These are phyloP conservation scores for Colostygia pectinataria DNA, from an alignment of 2,888 invertebrate genomes.

Conservation along the genomic window DNA sequence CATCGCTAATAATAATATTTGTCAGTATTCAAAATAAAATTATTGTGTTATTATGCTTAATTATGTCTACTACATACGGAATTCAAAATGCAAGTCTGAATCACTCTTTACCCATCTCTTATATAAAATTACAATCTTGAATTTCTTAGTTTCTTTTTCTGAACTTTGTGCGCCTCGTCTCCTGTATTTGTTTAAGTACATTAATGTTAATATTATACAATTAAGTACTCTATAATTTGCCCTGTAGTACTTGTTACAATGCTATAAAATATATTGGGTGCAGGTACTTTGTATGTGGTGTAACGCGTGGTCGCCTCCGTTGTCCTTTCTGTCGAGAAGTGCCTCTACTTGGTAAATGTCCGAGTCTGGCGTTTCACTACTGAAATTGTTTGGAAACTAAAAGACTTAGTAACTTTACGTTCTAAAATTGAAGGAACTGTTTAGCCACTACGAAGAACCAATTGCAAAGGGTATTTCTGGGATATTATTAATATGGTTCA, in stretches of 20 bases:
- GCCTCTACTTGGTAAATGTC: slow-evolving; percentile 90
- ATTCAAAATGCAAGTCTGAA: background rate
- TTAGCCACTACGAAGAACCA: too few species aligned
- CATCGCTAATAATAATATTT: too few species aligned
- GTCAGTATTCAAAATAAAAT: too few species aligned
- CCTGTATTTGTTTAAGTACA: slow-evolving; percentile 64
- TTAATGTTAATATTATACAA: too few species aligned
- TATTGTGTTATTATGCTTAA: too few species aligned
- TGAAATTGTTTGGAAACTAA: slow-evolving; percentile 8
- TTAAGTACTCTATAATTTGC: slow-evolving; percentile 69
- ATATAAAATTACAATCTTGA: slow-evolving; percentile 31
- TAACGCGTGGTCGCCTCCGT: slow-evolving; percentile 88
- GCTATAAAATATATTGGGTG: slow-evolving; percentile 84
- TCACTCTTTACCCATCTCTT: slow-evolving; percentile 1
- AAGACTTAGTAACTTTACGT: too few species aligned
- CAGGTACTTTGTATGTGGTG: slow-evolving; percentile 88
- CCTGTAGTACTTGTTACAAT: slow-evolving; percentile 85
- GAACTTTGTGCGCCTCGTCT: slow-evolving; percentile 52
- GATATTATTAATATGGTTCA: too few species aligned
- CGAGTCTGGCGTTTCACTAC: slow-evolving; percentile 84
- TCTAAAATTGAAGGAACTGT: too few species aligned
- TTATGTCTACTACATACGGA: background rate
- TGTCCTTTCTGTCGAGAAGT: slow-evolving; percentile 87
- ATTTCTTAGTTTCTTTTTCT: slow-evolving; percentile 37
- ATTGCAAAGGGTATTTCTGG: too few species aligned